These are phyloP conservation scores for Bambusicola thoracicus DNA, from an alignment of 2,113 vertebrate species.

Conservation along the genomic window DNA sequence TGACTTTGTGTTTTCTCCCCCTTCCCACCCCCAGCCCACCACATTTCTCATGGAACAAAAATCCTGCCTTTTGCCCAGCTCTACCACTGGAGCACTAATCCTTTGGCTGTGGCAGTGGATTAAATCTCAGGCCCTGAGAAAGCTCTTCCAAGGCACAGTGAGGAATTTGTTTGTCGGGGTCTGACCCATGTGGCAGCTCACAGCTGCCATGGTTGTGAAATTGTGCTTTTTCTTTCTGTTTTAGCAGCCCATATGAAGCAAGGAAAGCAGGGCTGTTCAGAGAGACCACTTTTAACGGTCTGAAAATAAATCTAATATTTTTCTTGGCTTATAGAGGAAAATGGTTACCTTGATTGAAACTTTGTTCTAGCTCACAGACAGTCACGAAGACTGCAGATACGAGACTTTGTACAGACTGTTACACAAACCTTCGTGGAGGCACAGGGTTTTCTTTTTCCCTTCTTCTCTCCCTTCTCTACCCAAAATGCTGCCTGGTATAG, in stretches of 20 bases:
- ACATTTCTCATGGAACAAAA: constrained; percentile 17
- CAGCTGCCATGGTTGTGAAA: background rate
- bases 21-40: background rate
- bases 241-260: constrained; percentile 10
- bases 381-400: constrained; percentile 57
- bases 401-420: background rate
- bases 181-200: background rate
- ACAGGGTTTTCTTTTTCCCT: background rate
- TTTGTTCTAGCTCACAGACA: constrained; percentile 39
- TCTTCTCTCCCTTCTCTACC: background rate
- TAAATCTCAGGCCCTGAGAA: background rate
- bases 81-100: background rate
- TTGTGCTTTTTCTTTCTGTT: constrained; percentile 12
- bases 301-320: constrained; percentile 68
- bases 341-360: constrained; percentile 63
- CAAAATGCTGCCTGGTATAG: background rate
- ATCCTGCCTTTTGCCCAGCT: background rate
- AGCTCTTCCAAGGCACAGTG: constrained; percentile 9
- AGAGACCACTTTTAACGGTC: constrained; percentile 59
- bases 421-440: background rate
- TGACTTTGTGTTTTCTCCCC: background rate
- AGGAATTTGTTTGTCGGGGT: constrained; percentile 5
- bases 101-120: background rate
- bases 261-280: constrained; percentile 43
- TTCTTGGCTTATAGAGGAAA: constrained; percentile 58